Evolutionary conservation across 2,888 invertebrate species (phyloP).

Genomic region (Tenodera sinensis): DNA sequence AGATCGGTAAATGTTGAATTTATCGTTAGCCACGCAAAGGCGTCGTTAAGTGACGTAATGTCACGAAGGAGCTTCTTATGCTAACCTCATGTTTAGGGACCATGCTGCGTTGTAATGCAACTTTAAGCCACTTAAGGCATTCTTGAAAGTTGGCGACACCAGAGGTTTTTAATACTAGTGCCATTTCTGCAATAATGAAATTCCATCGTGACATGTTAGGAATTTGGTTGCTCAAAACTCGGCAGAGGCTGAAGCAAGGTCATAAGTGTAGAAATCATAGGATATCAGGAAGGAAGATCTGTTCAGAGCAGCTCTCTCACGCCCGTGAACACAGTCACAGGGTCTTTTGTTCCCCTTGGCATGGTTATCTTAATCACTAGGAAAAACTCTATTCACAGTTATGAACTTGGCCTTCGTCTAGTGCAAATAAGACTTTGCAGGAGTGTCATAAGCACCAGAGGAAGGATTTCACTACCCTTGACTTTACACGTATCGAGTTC

Average conservation of each 20-base stretch:
- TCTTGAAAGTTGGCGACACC: too few relatives aligned
- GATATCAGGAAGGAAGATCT: background rate
- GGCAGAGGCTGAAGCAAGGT: background rate
- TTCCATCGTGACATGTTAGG: too few relatives aligned
- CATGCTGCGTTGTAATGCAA: too few relatives aligned
- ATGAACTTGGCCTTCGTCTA: background rate
- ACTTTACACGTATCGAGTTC: background rate
- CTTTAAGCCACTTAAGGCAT: too few relatives aligned
- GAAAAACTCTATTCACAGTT: background rate
- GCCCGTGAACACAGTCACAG: background rate
- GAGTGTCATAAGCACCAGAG: background rate
- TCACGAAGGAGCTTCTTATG: too few relatives aligned
- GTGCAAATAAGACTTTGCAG: background rate
- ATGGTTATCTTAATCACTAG: background rate
- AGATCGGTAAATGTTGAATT: too few relatives aligned
- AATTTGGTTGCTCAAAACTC: background rate
- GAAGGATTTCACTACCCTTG: background rate
- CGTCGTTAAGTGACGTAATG: too few relatives aligned
- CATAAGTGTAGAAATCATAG: background rate
- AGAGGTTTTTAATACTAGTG: too few relatives aligned
- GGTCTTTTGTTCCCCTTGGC: background rate
- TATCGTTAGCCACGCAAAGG: too few relatives aligned
- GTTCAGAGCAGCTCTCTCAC: background rate
- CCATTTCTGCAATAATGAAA: too few relatives aligned
- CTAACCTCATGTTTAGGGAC: too few relatives aligned